These are phyloP conservation scores for Watsonalla cultraria DNA, from an alignment of 2,888 invertebrate species.

Conservation along the genomic window DNA sequence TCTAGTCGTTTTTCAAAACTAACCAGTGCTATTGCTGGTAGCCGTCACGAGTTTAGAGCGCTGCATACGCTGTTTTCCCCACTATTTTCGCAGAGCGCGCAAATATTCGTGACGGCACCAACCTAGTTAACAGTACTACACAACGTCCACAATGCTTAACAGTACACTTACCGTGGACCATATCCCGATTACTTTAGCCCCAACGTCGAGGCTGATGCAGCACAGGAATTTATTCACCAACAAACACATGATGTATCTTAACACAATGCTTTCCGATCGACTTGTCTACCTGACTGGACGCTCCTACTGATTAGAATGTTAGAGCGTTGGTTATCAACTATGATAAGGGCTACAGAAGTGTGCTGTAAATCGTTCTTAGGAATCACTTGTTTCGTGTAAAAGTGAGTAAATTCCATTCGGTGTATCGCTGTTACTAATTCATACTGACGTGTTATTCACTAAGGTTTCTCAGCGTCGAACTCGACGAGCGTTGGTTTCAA, in stretches of 20 bases:
- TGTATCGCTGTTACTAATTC: background rate
- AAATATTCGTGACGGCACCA: background rate
- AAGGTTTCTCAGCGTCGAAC: too few species aligned
- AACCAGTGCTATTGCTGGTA: background rate
- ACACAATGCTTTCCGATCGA: background rate
- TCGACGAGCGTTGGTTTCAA: too few species aligned
- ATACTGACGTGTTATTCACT: too few species aligned
- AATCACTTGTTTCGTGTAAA: background rate
- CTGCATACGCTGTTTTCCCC: too few species aligned
- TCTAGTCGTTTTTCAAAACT: background rate
- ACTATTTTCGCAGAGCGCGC: background rate
- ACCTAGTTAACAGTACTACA: too few species aligned
- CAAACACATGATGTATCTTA: conserved; percentile 29
- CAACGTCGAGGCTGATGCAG: conserved; percentile 39
- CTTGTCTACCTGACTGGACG: background rate
- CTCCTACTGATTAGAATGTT: conserved; percentile 19
- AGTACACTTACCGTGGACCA: conserved; percentile 35
- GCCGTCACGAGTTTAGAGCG: too few species aligned
- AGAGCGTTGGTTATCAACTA: background rate
- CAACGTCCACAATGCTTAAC: too few species aligned
- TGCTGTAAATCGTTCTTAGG: background rate
- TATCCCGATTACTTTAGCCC: conserved; percentile 40
- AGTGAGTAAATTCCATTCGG: background rate
- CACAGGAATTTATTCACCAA: conserved; percentile 37
- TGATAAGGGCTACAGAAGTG: background rate